A percentile compares a stretch with the other conserved stretches of the same genome.
phyloP scores from a whole-genome alignment of 2,888 invertebrate species.

The Spodoptera picta region DNA sequence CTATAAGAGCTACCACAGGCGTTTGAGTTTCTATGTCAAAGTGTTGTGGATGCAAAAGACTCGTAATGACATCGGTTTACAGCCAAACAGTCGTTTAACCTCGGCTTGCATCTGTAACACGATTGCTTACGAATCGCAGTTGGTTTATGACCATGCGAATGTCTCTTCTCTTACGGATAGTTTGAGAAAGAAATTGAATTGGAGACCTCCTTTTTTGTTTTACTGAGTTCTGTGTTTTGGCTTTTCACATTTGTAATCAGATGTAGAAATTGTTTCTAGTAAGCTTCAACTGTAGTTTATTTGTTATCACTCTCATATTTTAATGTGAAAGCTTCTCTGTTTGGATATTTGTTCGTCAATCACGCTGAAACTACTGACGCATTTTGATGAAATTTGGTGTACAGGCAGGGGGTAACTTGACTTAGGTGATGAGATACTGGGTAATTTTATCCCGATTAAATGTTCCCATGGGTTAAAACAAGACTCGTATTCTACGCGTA shows the following conservation, averaged over 20 bases:
- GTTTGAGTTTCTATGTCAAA: constrained; percentile 38
- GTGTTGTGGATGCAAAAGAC: constrained; percentile 19
- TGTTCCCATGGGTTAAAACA: no score
- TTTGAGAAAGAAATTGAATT: constrained; percentile 38
- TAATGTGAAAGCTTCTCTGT: no score
- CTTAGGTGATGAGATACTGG: no score
- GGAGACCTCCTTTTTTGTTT: constrained; percentile 7
- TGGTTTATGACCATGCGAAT: constrained; percentile 54
- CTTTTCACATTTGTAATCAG: background rate
- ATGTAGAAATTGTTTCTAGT: no score
- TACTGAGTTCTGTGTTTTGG: background rate
- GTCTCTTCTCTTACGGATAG: constrained; percentile 45
- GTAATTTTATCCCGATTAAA: no score
- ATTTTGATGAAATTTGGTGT: no score
- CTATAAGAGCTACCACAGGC: constrained; percentile 38
- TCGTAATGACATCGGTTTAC: constrained; percentile 64
- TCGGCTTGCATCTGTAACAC: constrained; percentile 58
- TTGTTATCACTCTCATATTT: no score
- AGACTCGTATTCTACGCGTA: no score
- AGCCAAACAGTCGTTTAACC: constrained; percentile 67
- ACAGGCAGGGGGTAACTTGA: no score
- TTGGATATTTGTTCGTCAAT: no score
- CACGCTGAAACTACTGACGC: no score
- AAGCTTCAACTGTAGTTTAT: no score
- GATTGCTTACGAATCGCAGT: constrained; percentile 59